phyloP scores from a whole-genome alignment of 37 sponge, comb jelly and placozoan species.

The Chondrilla cf. caribensis region DNA sequence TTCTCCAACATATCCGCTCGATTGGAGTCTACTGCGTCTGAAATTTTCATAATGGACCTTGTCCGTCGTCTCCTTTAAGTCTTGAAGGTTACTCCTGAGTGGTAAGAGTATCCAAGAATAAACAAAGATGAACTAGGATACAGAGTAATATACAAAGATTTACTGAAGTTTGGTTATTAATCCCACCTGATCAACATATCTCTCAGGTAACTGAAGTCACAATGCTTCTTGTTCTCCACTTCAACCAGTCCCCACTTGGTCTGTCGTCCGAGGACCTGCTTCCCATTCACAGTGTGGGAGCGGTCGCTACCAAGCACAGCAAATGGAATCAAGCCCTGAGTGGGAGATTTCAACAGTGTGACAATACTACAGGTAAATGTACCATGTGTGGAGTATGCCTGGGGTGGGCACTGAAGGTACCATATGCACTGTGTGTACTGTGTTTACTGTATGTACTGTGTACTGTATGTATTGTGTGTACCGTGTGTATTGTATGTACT shows the following conservation, averaged over 20 bases:
- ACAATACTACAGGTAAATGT: background rate
- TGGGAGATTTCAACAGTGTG: too few relatives aligned
- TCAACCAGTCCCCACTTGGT: constrained; percentile 98
- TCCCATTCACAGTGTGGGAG: constrained; percentile 64
- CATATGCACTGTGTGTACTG: background rate
- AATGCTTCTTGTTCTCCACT: constrained; percentile 95
- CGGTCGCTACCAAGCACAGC: constrained; percentile 94
- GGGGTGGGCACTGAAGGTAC: too few relatives aligned
- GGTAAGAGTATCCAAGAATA: background rate
- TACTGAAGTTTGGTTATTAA: background rate
- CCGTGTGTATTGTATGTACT: too few relatives aligned
- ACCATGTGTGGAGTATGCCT: background rate
- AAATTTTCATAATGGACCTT: constrained; percentile 97
- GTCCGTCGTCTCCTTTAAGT: constrained; percentile 96
- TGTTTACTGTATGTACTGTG: too few relatives aligned
- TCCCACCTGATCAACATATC: constrained; percentile 97
- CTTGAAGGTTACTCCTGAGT: constrained; percentile 92
- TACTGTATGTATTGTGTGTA: background rate
- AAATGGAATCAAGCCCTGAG: constrained; percentile 84
- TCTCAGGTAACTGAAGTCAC: constrained; percentile 91
- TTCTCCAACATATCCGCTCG: constrained; percentile 49
- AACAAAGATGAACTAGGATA: background rate
- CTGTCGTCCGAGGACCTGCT: constrained; percentile 84
- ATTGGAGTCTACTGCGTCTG: constrained; percentile 70
- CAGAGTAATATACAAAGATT: background rate